Conservation (phyloP, 2,797 vertebrate species). For the Pagetopsis macropterus region DNA sequence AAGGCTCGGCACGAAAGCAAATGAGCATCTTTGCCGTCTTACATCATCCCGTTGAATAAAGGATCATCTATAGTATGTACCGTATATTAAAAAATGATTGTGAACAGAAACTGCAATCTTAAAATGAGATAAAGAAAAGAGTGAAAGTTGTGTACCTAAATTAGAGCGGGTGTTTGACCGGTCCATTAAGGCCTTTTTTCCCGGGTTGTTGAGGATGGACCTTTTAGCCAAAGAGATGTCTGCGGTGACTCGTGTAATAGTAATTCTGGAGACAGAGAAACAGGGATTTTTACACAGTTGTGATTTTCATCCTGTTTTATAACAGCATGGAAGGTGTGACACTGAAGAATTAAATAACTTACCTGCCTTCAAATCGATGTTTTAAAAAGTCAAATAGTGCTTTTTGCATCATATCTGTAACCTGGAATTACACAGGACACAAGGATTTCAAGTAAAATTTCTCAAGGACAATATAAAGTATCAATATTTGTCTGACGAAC, state of each 20-base stretch:
- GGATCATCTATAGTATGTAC: neutral
- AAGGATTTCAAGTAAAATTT: neutral
- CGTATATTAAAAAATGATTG: neutral
- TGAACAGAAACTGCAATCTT: constrained; percentile 1
- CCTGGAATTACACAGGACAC: constrained; percentile 77
- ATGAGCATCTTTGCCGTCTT: neutral
- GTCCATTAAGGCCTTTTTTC: constrained; percentile 98
- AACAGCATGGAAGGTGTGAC: constrained; percentile 3
- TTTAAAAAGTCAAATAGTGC: constrained; percentile 99
- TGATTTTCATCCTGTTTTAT: neutral
- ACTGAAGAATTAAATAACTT: constrained; percentile 75
- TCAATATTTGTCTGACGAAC: neutral
- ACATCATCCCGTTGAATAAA: neutral
- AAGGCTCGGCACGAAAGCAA: neutral
- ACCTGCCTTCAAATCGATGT: constrained; percentile 99
- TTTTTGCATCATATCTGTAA: constrained; percentile 99
- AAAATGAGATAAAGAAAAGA: constrained; percentile 12
- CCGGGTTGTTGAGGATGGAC: constrained; percentile 97
- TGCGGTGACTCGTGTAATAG: constrained; percentile 96
- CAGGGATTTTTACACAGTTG: constrained; percentile 13
- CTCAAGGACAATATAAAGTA: neutral
- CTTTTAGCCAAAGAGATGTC: constrained; percentile 98
- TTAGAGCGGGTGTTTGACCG: constrained; percentile 95
- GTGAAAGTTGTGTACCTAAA: constrained; percentile 85
- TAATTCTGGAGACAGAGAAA: constrained; percentile 85